Base-by-base conservation (phyloP, 2,888 invertebrate species). In the Hemistola chrysoprasaria region DNA sequence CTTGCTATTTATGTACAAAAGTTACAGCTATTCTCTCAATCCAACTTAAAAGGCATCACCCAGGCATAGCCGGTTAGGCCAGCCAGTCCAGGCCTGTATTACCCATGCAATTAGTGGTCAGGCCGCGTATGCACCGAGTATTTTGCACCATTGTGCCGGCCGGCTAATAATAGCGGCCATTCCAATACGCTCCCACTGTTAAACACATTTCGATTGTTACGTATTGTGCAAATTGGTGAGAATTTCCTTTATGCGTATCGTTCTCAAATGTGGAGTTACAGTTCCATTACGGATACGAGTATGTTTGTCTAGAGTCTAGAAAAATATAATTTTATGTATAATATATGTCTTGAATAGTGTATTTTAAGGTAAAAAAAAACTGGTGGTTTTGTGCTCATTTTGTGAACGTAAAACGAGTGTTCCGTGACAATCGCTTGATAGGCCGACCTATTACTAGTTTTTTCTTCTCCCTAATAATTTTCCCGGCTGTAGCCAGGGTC, bases 61-160 rank as follows among this genome's bases (percentile, higher is more conserved):
- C 11, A 27, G 11, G 31, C 27, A 4, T 20, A 22, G 27, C 26
- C 11, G 20, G 9, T 16, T 16, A 16, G 16, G 16, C 2, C 25
- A 27, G 26, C 24, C 10, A 16, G 9, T n/a, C 21, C 27, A 1
- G 4, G 20, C 16, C 6, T 20, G 36, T 42, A 36, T 31, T 32
- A 42, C 41, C 36, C 26, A 23, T 9, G 23, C 41, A 36, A 42
- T 36, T 42, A 42, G 41, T 23, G 41, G 41, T 42, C 27, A 24
- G 36, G 22, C 4, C 22, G 27, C 22, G 41, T 27, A 10, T 11
- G 35, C 38, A 11, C 22, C 10, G 35, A 8, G 24, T 9, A 41
- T 41, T 41, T 41, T 41, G 41, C 41, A 26, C 41, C 36, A 22
- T 23, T 36, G 28, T 21, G 7, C 22, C 20, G n/a, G 7, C 22